These are phyloP conservation scores for Ictidomys tridecemlineatus DNA, from an alignment of 2,113 vertebrate species.

Conservation along the genomic window DNA sequence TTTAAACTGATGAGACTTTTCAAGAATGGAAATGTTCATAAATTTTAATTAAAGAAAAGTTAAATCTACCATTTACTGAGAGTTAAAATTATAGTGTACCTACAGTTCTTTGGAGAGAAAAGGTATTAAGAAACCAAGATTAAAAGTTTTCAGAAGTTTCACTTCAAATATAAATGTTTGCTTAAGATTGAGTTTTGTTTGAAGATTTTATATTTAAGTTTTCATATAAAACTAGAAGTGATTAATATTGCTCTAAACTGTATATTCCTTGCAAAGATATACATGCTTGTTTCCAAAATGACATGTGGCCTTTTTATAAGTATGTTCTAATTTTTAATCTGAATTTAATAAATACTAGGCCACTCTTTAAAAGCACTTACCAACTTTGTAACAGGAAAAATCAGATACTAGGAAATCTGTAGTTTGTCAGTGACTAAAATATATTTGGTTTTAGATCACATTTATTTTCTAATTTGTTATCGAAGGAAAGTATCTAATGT, in stretches of 20 bases:
- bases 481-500: not conserved
- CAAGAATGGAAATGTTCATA: not conserved
- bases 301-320: not conserved
- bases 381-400: not conserved
- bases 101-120: not conserved
- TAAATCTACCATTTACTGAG: not conserved
- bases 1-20: conserved; percentile 12
- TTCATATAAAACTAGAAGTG: not conserved
- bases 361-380: not conserved
- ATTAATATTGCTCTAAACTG: not conserved
- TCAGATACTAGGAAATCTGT: not conserved
- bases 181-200: conserved; percentile 31
- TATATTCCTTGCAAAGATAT: not conserved
- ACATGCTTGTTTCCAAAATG: not conserved
- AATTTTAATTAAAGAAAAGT: not conserved
- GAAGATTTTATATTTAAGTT: conserved; percentile 35
- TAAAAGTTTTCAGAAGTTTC: not conserved
- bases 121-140: not conserved
- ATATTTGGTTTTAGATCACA: not conserved
- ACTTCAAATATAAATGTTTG: conserved; percentile 36
- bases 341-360: not conserved
- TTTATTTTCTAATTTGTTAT: conserved; percentile 3
- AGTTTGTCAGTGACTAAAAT: not conserved
- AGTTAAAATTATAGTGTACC: not conserved
- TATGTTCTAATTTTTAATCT: not conserved